Conservation (phyloP, 2,888 invertebrate species). For the Synanthedon myopaeformis region DNA sequence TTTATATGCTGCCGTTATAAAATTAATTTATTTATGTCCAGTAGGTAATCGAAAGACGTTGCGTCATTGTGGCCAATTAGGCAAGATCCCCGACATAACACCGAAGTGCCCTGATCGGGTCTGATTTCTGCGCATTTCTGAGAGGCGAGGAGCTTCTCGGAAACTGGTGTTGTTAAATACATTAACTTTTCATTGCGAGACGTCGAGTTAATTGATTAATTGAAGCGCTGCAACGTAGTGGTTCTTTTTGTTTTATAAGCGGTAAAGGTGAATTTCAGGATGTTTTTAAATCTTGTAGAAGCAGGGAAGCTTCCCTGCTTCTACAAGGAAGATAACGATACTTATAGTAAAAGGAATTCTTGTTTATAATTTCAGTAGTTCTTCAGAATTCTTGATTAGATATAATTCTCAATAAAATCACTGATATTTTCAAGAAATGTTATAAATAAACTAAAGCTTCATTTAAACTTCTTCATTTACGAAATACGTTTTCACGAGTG, state of each 20-base stretch:
- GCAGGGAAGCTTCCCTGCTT: no score
- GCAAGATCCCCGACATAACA: slow-evolving; percentile 11
- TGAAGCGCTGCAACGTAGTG: slow-evolving; percentile 28
- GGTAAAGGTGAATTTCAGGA: background rate
- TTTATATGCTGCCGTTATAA: slow-evolving; percentile 5
- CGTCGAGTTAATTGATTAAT: slow-evolving; percentile 42
- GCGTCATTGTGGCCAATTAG: slow-evolving; percentile 21
- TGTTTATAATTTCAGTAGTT: no score
- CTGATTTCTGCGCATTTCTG: slow-evolving; percentile 3
- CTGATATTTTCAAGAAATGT: no score
- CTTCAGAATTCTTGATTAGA: no score
- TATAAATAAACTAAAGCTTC: no score
- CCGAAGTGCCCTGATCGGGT: slow-evolving; percentile 7
- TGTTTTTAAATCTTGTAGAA: background rate
- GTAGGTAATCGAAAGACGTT: slow-evolving; percentile 32
- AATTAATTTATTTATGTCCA: slow-evolving; percentile 14
- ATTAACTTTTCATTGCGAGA: slow-evolving; percentile 24
- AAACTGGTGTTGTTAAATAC: slow-evolving; percentile 14
- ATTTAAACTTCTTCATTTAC: no score
- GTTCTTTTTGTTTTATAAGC: background rate
- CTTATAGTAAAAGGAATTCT: no score
- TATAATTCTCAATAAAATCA: no score
- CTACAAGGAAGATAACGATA: no score
- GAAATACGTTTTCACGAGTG: no score
- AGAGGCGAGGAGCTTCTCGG: slow-evolving; percentile 6